A percentile compares a stretch with the other conserved stretches of the same genome.
phyloP scores from a whole-genome alignment of 2,113 vertebrate genomes.

The Chrysemys picta region DNA sequence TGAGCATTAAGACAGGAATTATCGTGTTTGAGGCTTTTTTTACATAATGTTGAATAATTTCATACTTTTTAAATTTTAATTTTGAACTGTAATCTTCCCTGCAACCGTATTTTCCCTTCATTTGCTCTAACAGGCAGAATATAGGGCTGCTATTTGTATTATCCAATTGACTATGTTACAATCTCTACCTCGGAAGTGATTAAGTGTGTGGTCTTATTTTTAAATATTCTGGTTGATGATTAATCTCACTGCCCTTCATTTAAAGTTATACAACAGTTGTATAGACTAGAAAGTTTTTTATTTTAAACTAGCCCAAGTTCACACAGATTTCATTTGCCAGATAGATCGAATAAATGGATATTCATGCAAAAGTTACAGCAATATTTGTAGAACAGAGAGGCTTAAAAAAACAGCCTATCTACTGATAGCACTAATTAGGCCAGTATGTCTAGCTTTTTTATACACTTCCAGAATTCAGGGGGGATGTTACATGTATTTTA shows the following conservation, averaged over 20 bases:
- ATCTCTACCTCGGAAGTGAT: neutral
- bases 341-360: neutral
- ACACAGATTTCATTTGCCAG: conserved; percentile 37
- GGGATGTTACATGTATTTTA: neutral
- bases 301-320: neutral
- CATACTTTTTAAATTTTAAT: neutral
- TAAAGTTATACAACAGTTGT: neutral
- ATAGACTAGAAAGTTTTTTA: neutral
- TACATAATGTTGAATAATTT: neutral
- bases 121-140: neutral
- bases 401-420: neutral
- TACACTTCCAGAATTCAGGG: neutral
- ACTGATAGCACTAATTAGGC: neutral
- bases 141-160: accelerated
- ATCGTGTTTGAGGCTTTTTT: neutral
- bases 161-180: accelerated
- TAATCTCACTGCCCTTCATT: neutral
- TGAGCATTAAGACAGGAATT: neutral
- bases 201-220: neutral
- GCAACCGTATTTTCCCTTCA: neutral
- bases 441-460: neutral
- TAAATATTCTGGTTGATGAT: neutral
- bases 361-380: neutral
- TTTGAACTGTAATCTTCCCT: neutral
- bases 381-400: neutral